Conservation (phyloP, 2,888 invertebrate species). For the Thymelicus lineola region DNA sequence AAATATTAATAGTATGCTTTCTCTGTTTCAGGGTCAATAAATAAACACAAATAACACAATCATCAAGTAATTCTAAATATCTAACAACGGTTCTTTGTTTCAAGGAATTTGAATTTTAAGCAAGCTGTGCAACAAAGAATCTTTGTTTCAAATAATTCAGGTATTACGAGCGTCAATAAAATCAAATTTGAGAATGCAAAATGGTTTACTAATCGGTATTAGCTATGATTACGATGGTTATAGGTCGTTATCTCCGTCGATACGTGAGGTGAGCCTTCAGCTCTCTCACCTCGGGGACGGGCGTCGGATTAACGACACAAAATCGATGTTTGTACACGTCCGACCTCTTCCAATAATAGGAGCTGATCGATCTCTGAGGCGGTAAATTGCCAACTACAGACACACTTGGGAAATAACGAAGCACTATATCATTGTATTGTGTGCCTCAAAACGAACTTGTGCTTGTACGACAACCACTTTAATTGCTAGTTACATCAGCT, state of each 20-base stretch:
- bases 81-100: background rate
- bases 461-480: conserved; percentile 57
- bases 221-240: conserved; percentile 67
- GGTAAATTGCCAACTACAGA: conserved; percentile 77
- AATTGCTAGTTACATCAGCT: conserved; percentile 66
- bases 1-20: background rate
- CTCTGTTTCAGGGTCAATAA: background rate
- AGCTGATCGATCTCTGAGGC: conserved; percentile 77
- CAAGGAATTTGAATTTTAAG: background rate
- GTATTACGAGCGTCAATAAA: conserved; percentile 20
- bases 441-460: conserved; percentile 52
- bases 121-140: background rate
- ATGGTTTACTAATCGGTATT: conserved; percentile 37
- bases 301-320: conserved; percentile 78
- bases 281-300: conserved; percentile 72
- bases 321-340: conserved; percentile 84
- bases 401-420: conserved; percentile 77
- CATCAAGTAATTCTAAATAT: background rate
- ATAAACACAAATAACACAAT: background rate
- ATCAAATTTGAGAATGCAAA: conserved; percentile 25
- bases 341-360: conserved; percentile 82
- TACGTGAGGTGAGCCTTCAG: conserved; percentile 77
- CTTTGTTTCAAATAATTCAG: conserved; percentile 12
- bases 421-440: conserved; percentile 60
- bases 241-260: conserved; percentile 68